phyloP scores from a whole-genome alignment of 2,888 invertebrate species.

The Rhorus exstirpatorius region DNA sequence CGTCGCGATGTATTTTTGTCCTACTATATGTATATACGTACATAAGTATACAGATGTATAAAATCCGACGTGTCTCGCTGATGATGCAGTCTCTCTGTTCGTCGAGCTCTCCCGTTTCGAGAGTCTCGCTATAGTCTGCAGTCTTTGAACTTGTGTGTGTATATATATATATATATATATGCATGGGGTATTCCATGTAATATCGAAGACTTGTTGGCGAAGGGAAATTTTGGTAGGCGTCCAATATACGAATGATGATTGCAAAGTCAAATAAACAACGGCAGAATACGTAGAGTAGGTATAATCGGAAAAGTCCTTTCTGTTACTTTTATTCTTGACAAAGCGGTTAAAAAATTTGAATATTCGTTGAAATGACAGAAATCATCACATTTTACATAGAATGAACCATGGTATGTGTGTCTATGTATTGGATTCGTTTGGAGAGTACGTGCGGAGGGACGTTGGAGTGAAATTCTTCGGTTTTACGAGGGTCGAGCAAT shows the following conservation, averaged over 20 bases:
- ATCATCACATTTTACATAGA: no score
- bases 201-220: not conserved
- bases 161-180: conserved; percentile 5
- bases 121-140: conserved; percentile 56
- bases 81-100: conserved; percentile 60
- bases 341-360: no score
- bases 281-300: no score
- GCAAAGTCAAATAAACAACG: no score
- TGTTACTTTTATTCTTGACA: no score
- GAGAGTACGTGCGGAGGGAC: conserved; percentile 42
- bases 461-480: conserved; percentile 64
- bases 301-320: not conserved
- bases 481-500: conserved; percentile 55
- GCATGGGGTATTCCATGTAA: conserved; percentile 12
- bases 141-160: no score
- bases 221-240: not conserved
- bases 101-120: conserved; percentile 45
- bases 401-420: not conserved
- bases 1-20: conserved; percentile 68
- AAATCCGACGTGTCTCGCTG: conserved; percentile 42
- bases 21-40: conserved; percentile 15
- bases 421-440: conserved; percentile 51
- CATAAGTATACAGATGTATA: not conserved
- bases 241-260: not conserved
- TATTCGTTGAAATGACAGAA: no score